Percentiles rank a stretch among this genome's conserved stretches.
These are phyloP conservation scores for Drosophila bifasciata DNA, from an alignment of 1,140 invertebrate genomes.

Conservation along the genomic window DNA sequence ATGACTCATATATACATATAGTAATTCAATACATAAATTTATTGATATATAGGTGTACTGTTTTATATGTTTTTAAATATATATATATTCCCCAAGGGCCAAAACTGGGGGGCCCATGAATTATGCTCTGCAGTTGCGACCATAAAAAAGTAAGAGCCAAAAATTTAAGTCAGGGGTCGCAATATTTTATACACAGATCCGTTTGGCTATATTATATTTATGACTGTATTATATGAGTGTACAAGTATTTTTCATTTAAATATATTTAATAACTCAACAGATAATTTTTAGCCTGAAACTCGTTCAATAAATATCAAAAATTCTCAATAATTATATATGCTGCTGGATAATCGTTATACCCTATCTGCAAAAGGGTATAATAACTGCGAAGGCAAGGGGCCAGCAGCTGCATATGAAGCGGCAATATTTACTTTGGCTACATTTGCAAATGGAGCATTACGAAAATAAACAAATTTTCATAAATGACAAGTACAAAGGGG, in stretches of 20 bases:
- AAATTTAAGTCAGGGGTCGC: conserved; percentile 2
- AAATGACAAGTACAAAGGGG: conserved; percentile 80
- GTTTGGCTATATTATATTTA: too few species aligned
- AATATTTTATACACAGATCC: neutral
- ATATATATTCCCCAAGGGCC: conserved; percentile 9
- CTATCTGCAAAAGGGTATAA: too few species aligned
- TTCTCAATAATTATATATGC: too few species aligned
- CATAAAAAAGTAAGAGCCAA: conserved; percentile 67
- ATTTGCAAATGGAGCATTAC: conserved; percentile 83
- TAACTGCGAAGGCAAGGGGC: neutral
- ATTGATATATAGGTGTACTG: neutral
- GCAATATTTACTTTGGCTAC: conserved; percentile 83
- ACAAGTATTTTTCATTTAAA: too few species aligned
- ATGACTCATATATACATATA: neutral
- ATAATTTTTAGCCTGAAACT: too few species aligned
- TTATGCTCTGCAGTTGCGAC: conserved; percentile 63
- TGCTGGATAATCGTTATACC: neutral
- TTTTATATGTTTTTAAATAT: conserved; percentile 23
- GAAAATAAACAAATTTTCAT: conserved; percentile 84
- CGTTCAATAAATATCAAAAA: too few species aligned
- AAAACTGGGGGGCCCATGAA: conserved; percentile 55
- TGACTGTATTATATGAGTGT: too few species aligned
- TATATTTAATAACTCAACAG: too few species aligned
- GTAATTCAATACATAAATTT: neutral
- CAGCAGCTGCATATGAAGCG: conserved; percentile 64